Evolutionary conservation across 2,888 invertebrate species (phyloP).

Genomic region (Drosophila robusta): DNA sequence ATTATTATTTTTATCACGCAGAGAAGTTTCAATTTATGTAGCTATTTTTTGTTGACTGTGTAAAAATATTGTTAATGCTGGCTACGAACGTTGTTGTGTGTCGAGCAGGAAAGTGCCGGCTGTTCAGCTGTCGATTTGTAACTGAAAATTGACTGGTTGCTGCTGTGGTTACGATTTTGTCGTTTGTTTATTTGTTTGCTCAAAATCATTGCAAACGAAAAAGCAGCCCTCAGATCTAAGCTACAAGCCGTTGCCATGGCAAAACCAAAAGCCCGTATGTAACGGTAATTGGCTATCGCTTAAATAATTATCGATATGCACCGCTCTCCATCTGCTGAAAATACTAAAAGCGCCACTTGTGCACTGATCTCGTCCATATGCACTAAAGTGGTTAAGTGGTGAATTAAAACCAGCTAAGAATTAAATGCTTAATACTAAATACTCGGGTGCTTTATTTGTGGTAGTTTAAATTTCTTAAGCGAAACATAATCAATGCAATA

Average conservation of each 20-base stretch:
- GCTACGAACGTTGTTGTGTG: constrained; percentile 21
- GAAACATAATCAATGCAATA: no score
- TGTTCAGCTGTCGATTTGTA: constrained; percentile 46
- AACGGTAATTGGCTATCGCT: constrained; percentile 19
- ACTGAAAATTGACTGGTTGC: constrained; percentile 68
- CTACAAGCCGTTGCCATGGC: constrained; percentile 51
- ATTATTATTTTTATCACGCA: constrained; percentile 7
- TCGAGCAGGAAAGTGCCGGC: constrained; percentile 37
- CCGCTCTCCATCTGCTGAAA: constrained; percentile 3
- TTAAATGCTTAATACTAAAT: constrained; percentile 7
- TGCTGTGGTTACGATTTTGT: constrained; percentile 70
- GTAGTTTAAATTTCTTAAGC: neutral
- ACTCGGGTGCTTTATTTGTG: constrained; percentile 52
- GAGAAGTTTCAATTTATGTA: constrained; percentile 16
- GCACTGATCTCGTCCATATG: neutral
- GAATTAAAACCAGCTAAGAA: constrained; percentile 8
- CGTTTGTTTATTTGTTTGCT: constrained; percentile 66
- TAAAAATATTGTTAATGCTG: constrained; percentile 28
- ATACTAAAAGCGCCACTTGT: constrained; percentile 4
- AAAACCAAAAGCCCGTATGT: constrained; percentile 13
- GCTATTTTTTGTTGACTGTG: constrained; percentile 5
- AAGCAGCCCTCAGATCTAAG: constrained; percentile 20
- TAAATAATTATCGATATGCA: constrained; percentile 12
- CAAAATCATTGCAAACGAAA: constrained; percentile 16
- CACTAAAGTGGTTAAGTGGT: constrained; percentile 4